Evolutionary conservation across 1,140 invertebrate genomes (phyloP), one percentile per base, ranked within the genome.

Genomic region (Pseudomyrmex cubaensis): DNA sequence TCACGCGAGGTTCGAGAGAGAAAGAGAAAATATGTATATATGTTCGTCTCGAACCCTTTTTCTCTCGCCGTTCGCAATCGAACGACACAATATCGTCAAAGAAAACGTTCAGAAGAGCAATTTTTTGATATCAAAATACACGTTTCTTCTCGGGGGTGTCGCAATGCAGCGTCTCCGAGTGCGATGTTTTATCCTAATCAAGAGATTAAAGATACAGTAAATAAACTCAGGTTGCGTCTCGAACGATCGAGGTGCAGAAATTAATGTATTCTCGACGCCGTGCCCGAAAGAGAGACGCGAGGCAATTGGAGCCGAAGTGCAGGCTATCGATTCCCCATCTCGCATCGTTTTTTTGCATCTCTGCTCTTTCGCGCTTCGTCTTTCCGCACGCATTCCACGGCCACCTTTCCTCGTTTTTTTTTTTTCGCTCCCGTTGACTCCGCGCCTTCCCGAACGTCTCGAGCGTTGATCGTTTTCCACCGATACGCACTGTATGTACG

Each of bases 241-340:
- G 25, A 35, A 46, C 22, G n/a, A 9, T 46, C 9, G 48, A 48
- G 48, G 52, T 72, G 75, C 25, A 46, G 63, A 84, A 86, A 86
- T 83, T 82, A 89, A 87, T 84, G 80, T 77, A 78, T 87, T 82
- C 63, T 44, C 69, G 50, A 64, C 17, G 46, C 63, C 63, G 52
- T 70, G 66, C 54, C 76, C 59, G 76, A 35, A 35, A 35, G 5
- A 35, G 10, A 78, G 75, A 54, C 76, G 54, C 64, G 76, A 78
- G 64, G 76, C 66, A 72, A 80, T 80, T 70, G 52, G 76, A 78
- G 52, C 10, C 64, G 54, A 80, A 63, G 64, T 72, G 76, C 76
- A 59, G 80, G 46, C 80, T 89, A 90, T 90, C 84, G 89, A 89
- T 90, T 75, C 57, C 56, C 59, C 74, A 56, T 73, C 78, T 82